Evolutionary conservation across 2,113 vertebrate species (phyloP).

Genomic region (Macrotus californicus): DNA sequence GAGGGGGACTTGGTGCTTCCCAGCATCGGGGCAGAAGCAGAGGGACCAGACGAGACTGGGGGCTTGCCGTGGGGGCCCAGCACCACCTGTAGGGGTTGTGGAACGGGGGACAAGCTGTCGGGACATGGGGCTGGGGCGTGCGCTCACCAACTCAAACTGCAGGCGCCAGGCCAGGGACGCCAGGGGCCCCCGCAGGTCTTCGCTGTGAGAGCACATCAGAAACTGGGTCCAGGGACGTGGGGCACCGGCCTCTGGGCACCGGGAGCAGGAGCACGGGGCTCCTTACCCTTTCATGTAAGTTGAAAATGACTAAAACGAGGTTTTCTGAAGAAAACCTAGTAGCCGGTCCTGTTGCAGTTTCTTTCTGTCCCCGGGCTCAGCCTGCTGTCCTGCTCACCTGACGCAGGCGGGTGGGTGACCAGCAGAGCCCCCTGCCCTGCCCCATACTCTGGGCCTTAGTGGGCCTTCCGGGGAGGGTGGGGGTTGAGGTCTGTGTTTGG

Average conservation of each 20-base stretch:
- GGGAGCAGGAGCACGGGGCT: background rate
- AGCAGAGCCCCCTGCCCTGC: background rate
- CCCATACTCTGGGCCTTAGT: too few species aligned
- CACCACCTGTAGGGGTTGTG: background rate
- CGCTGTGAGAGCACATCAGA: background rate
- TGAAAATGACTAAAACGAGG: background rate
- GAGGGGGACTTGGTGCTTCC: background rate
- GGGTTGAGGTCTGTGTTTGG: fast-evolving
- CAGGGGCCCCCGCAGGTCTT: background rate
- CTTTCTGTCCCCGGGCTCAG: background rate
- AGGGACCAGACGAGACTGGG: background rate
- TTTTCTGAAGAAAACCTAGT: background rate
- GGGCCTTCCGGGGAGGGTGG: background rate
- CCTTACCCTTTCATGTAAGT: background rate
- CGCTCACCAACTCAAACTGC: background rate
- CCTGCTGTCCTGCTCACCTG: background rate
- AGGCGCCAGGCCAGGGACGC: background rate
- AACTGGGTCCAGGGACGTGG: background rate
- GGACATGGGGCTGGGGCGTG: background rate
- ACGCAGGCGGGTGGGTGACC: background rate
- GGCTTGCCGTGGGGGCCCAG: too few species aligned
- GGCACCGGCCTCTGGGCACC: background rate
- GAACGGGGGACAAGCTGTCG: background rate
- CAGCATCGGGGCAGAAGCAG: background rate
- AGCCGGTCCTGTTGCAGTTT: background rate